A percentile compares a stretch with the other conserved stretches of the same genome.
phyloP scores from a whole-genome alignment of 2,888 invertebrate genomes.

The Junonia oenone region DNA sequence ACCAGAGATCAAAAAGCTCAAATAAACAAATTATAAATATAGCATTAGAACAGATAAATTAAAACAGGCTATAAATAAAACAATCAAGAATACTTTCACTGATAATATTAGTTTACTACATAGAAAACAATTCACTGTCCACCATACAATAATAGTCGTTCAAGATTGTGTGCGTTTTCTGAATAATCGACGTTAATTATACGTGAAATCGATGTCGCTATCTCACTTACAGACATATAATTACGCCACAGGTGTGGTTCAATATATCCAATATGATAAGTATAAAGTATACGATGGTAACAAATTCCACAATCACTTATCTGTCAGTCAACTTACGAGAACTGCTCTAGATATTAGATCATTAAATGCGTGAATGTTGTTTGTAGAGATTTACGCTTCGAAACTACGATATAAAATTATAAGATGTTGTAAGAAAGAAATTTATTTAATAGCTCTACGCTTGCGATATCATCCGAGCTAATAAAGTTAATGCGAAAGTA shows the following conservation, averaged over 20 bases:
- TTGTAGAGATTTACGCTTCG: conserved; percentile 14
- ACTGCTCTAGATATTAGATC: conserved; percentile 29
- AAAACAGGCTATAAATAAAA: no score
- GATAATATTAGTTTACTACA: no score
- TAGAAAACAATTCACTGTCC: no score
- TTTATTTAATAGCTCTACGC: conserved; percentile 18
- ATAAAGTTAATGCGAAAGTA: neutral
- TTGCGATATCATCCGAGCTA: neutral
- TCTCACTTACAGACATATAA: conserved; percentile 13
- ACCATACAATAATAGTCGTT: neutral
- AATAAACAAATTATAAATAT: no score
- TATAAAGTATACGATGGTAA: conserved; percentile 29
- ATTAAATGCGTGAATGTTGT: conserved; percentile 31
- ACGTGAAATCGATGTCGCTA: conserved; percentile 12
- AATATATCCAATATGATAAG: conserved; percentile 29
- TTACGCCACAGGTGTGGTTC: conserved; percentile 27
- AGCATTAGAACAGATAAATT: no score
- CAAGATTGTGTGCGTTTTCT: neutral
- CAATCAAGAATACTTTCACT: no score
- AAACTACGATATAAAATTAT: conserved; percentile 19
- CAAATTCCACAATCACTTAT: conserved; percentile 32
- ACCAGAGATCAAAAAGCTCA: no score
- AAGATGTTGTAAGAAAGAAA: conserved; percentile 26
- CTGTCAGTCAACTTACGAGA: conserved; percentile 29
- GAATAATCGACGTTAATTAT: conserved; percentile 10